Base-by-base conservation (phyloP, 2,888 invertebrate species). In the Drosophila neotestacea region DNA sequence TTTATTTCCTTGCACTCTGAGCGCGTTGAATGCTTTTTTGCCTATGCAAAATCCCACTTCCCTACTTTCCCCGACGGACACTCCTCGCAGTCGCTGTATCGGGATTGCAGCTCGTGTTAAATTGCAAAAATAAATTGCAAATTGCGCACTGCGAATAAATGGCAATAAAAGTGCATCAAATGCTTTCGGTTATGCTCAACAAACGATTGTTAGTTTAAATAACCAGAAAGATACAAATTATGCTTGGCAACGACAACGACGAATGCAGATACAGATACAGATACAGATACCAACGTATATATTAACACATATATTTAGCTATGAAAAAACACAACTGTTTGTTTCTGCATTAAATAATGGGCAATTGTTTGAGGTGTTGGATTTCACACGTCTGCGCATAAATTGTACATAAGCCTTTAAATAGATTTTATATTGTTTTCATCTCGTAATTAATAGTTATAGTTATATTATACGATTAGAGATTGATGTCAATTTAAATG, bases 51-150 rank as follows among this genome's bases (percentile, higher is more conserved):
- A 52, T 44, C 47, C 34, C n/a, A 4, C 32, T 50, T 55, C 2
- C 36, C 36, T n/a, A 38, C 13, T 50, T 9, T 10, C 32, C 38
- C 13, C 9, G 5, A 6, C 13, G 7, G n/a, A 0, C 13, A 10
- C 11, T 38, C 39, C 48, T 7, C 50, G 30, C 55, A 41, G 16
- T 16, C n/a, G 11, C 59, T 22, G 4, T 38, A 36, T 63, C 65
- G 50, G 48, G 39, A 50, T 66, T 66, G 74, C 59, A 61, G 81
- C 59, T 77, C 78, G 89, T 85, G 85, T 85, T 89, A 89, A 85
- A 85, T 85, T 88, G 85, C 88, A 85, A 85, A 84, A 82, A 88
- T 88, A 85, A 89, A 89, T 87, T 84, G 88, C 70, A 77, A 86
- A 84, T 88, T 86, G 83, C 68, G 75, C 81, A 70, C 74, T 64